Evolutionary conservation across 2,888 invertebrate genomes (phyloP).

Genomic region (Nomada hirtipes): DNA sequence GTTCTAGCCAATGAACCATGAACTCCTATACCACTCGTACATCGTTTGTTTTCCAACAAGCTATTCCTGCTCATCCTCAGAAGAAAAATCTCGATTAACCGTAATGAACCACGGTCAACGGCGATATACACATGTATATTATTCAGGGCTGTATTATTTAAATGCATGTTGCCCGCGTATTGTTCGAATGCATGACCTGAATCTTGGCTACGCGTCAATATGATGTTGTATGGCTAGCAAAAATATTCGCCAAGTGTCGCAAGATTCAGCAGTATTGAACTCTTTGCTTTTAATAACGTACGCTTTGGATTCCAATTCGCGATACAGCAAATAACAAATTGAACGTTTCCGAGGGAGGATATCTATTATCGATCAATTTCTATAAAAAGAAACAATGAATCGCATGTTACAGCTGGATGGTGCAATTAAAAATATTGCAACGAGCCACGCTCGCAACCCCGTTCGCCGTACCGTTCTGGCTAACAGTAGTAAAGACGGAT

Average conservation of each 20-base stretch:
- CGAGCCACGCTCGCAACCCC: background rate
- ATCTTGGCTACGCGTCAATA: constrained; percentile 62
- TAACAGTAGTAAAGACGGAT: constrained; percentile 52
- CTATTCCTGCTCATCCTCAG: too few species aligned
- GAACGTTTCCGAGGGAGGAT: background rate
- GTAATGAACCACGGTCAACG: background rate
- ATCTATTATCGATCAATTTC: background rate
- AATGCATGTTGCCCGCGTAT: constrained; percentile 29
- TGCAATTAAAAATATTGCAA: background rate
- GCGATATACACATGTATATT: background rate
- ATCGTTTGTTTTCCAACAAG: too few species aligned
- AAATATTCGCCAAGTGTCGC: constrained; percentile 53
- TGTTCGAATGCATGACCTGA: constrained; percentile 38
- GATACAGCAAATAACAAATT: background rate
- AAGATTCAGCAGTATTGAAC: constrained; percentile 46
- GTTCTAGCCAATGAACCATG: constrained; percentile 30
- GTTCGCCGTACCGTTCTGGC: background rate
- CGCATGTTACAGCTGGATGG: background rate
- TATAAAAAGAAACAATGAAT: too few species aligned
- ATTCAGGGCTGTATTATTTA: constrained; percentile 43
- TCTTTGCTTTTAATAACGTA: constrained; percentile 59
- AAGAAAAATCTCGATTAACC: background rate
- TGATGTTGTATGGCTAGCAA: constrained; percentile 34
- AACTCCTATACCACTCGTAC: background rate
- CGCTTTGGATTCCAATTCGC: background rate